phyloP scores from a whole-genome alignment of 2,113 vertebrate genomes.

The Bagarius yarrelli region DNA sequence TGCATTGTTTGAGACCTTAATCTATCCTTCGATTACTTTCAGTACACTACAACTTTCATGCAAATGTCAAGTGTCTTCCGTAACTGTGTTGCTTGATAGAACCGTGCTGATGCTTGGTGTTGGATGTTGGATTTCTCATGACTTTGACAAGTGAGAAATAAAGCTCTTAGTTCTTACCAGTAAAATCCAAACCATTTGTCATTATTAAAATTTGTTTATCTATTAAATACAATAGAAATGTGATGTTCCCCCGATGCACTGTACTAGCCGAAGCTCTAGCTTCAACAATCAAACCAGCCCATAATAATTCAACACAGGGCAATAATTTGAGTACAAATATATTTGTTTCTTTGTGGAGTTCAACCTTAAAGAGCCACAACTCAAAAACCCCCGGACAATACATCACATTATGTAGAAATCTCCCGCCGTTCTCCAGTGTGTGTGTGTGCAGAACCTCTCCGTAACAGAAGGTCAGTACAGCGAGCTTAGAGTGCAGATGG shows the following conservation, averaged over 20 bases:
- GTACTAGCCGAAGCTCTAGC: not conserved
- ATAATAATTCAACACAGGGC: not conserved
- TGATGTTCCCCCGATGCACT: not conserved
- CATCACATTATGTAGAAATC: slow-evolving; percentile 1
- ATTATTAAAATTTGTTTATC: not conserved
- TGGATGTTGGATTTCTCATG: not conserved
- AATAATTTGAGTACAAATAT: not conserved
- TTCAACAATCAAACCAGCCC: not conserved
- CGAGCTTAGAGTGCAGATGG: not conserved
- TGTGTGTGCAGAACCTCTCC: too few relatives aligned
- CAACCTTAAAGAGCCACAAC: not conserved
- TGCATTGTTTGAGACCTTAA: too few relatives aligned
- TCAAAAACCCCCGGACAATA: not conserved
- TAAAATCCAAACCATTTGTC: not conserved
- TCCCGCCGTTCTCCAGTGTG: not conserved
- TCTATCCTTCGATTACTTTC: too few relatives aligned
- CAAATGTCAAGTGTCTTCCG: not conserved
- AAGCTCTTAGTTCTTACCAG: not conserved
- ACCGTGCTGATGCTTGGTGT: not conserved
- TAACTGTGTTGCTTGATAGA: too few relatives aligned
- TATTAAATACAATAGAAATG: not conserved
- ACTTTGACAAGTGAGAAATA: not conserved
- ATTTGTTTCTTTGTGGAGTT: not conserved
- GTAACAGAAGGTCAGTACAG: not conserved
- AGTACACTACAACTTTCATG: not conserved